Conservation (phyloP, 2,113 vertebrate species). For the Gadus chalcogrammus region DNA sequence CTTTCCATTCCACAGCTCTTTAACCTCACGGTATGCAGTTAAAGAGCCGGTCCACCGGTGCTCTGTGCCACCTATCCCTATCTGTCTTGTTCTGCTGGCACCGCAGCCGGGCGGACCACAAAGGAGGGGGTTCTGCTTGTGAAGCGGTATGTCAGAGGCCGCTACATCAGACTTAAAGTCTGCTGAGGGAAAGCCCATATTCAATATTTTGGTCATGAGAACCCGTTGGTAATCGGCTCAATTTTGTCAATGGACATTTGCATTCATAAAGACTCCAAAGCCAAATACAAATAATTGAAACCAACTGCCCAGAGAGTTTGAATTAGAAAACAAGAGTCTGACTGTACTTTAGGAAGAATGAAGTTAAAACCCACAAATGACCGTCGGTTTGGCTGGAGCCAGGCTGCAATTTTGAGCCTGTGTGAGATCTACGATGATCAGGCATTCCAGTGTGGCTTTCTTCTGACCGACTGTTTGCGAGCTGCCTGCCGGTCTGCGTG, state of each 20-base stretch:
- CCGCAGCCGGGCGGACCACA: neutral
- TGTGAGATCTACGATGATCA: slow-evolving; percentile 50
- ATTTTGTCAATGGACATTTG: too few species aligned
- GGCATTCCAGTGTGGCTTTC: slow-evolving; percentile 64
- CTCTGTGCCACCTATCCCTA: slow-evolving; percentile 22
- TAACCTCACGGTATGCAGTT: slow-evolving; percentile 64
- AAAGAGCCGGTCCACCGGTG: slow-evolving; percentile 46
- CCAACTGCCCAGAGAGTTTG: neutral
- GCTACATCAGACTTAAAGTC: neutral
- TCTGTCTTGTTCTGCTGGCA: slow-evolving; percentile 31
- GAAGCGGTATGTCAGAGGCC: neutral
- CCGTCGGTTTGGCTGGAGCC: slow-evolving; percentile 26
- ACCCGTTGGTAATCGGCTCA: neutral
- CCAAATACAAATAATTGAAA: too few species aligned
- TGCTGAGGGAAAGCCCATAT: neutral
- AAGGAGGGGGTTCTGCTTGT: slow-evolving; percentile 31
- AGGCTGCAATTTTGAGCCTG: slow-evolving; percentile 47
- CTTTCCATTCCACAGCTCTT: slow-evolving; percentile 67
- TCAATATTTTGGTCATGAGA: neutral
- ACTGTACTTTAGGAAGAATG: slow-evolving; percentile 12
- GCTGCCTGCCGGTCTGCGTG: slow-evolving; percentile 26
- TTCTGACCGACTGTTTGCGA: slow-evolving; percentile 39
- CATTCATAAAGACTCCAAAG: too few species aligned
- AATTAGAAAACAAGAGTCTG: slow-evolving; percentile 22
- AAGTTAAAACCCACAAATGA: slow-evolving; percentile 38